Evolutionary conservation across 2,797 vertebrate genomes (phyloP).

Genomic region (Linurgus olivaceus): DNA sequence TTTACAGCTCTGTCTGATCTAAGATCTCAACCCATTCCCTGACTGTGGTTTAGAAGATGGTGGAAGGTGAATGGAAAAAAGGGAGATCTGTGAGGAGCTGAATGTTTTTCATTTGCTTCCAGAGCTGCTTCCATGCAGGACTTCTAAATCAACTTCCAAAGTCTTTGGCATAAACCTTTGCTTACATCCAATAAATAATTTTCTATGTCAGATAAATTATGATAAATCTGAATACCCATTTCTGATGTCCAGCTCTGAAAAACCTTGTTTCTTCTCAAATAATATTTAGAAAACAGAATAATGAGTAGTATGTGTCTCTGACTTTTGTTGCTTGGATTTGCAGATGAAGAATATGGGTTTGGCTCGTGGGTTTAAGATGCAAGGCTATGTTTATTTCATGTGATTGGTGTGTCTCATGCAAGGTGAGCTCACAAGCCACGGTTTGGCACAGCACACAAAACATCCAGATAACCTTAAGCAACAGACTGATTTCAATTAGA

Average conservation of each 20-base stretch:
- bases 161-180: not conserved
- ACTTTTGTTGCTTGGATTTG: not conserved
- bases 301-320: not conserved
- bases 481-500: not conserved
- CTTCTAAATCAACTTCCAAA: not conserved
- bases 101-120: not conserved
- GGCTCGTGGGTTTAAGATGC: not conserved
- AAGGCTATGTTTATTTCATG: not conserved
- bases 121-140: not conserved
- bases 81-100: not conserved
- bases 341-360: not conserved
- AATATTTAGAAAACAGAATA: not conserved
- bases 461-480: conserved; percentile 1
- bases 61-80: not conserved
- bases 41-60: not conserved
- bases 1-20: not conserved
- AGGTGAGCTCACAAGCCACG: not conserved
- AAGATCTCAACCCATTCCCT: not conserved
- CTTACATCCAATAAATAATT: not conserved
- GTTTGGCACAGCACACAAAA: not conserved
- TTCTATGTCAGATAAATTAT: not conserved
- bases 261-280: not conserved
- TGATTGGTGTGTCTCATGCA: not conserved
- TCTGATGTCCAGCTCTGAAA: not conserved
- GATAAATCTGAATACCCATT: not conserved